These are phyloP conservation scores for Vanacampus margaritifer DNA, from an alignment of 2,113 vertebrate species.

Conservation along the genomic window DNA sequence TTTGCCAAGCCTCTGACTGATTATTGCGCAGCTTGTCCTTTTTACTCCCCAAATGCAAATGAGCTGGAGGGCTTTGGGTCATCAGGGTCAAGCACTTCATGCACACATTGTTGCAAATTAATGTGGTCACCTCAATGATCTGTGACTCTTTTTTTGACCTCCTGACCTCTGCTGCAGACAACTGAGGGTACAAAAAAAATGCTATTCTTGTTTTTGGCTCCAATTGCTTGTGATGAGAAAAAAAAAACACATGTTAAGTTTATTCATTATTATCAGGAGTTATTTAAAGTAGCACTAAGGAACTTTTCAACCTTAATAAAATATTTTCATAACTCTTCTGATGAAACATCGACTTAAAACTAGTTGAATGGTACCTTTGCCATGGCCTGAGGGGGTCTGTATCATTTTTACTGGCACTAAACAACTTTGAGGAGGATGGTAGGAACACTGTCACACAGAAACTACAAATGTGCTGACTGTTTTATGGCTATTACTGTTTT, in stretches of 20 bases:
- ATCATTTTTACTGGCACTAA: too few species aligned
- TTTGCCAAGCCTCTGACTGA: conserved; percentile 37
- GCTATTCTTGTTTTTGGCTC: not conserved
- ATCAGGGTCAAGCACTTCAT: conserved; percentile 52
- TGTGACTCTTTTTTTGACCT: conserved; percentile 52
- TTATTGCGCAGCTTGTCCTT: conserved; percentile 43
- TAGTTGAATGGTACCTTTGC: too few species aligned
- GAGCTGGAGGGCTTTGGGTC: not conserved
- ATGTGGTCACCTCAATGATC: conserved; percentile 64
- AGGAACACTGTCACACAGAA: too few species aligned
- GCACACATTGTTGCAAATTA: conserved; percentile 65
- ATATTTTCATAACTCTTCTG: too few species aligned
- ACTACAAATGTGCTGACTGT: too few species aligned
- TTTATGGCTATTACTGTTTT: too few species aligned
- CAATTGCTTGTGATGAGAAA: not conserved
- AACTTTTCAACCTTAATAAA: too few species aligned
- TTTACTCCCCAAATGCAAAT: conserved; percentile 50
- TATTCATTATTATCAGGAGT: not conserved
- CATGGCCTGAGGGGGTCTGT: too few species aligned
- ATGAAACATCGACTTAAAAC: too few species aligned
- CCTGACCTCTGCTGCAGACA: conserved; percentile 16
- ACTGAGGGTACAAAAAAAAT: conserved; percentile 27
- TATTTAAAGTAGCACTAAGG: too few species aligned
- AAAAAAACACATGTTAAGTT: not conserved
- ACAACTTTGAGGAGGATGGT: too few species aligned